These are phyloP conservation scores for rat (Rattus norvegicus) DNA, from an alignment of 2,113 vertebrate species.

Conservation along the genomic window GRCr8 NC_086019.1:269872501-269873000, in stretches of 20 bases:
- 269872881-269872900: neutral
- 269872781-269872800: neutral
- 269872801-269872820: neutral
- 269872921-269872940: neutral
- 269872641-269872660: neutral
- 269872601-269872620: neutral
- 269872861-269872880: neutral
- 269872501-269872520: neutral
- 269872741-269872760: neutral
- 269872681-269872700: neutral
- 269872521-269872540: neutral
- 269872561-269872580: neutral
- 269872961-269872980: neutral
- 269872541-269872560: neutral
- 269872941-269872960: neutral
- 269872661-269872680: neutral
- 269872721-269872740: neutral
- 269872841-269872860: neutral
- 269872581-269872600: neutral
- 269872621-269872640: neutral
- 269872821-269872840: neutral
- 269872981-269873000: neutral
- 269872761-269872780: neutral
- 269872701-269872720: neutral
- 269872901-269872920: too few species aligned